phyloP scores from a whole-genome alignment of 2,888 invertebrate species.

The Conistra vaccinii region DNA sequence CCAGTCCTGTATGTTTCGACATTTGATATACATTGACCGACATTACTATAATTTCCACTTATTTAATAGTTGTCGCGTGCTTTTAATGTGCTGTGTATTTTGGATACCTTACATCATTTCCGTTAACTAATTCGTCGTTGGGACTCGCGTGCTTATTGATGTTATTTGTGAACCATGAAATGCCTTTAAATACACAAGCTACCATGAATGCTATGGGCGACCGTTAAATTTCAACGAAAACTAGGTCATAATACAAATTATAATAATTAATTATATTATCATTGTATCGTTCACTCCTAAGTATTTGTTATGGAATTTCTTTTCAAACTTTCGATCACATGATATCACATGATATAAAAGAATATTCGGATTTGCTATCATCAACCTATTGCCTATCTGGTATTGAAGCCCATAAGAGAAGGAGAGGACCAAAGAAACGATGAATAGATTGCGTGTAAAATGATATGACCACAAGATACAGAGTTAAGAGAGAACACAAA shows the following conservation, averaged over 20 bases:
- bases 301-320: slow-evolving; percentile 7
- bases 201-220: slow-evolving; percentile 52
- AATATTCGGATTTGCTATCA: background rate
- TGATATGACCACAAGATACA: background rate
- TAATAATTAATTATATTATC: slow-evolving; percentile 25
- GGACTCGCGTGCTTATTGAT: slow-evolving; percentile 70
- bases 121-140: slow-evolving; percentile 42
- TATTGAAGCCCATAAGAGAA: background rate
- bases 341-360: background rate
- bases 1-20: slow-evolving; percentile 9
- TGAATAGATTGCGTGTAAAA: background rate
- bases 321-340: background rate
- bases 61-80: slow-evolving; percentile 39
- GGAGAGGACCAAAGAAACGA: background rate
- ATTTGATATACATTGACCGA: background rate
- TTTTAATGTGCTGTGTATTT: slow-evolving; percentile 28
- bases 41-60: slow-evolving; percentile 13
- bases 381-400: background rate
- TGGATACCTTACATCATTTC: slow-evolving; percentile 39
- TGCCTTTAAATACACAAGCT: slow-evolving; percentile 59
- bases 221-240: slow-evolving; percentile 62
- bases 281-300: slow-evolving; percentile 14
- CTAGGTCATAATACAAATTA: slow-evolving; percentile 67
- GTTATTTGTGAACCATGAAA: slow-evolving; percentile 69
- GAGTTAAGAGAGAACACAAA: background rate